These are phyloP conservation scores for Drosophila sturtevanti DNA, from an alignment of 1,140 invertebrate species.

Conservation along the genomic window DNA sequence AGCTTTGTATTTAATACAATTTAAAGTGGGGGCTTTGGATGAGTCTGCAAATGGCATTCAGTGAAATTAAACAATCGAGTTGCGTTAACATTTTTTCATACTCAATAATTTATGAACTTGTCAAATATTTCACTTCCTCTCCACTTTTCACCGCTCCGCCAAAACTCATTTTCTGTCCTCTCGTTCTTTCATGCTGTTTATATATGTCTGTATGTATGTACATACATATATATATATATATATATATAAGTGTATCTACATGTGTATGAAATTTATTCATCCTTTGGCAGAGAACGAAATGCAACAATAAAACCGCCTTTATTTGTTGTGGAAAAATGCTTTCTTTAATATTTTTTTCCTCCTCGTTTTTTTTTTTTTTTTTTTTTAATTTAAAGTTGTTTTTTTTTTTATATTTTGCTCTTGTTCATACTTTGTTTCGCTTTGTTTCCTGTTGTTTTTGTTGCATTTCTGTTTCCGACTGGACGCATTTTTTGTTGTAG, in stretches of 20 bases:
- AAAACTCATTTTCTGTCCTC: not conserved
- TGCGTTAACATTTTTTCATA: conserved; percentile 12
- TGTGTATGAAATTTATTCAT: conserved; percentile 41
- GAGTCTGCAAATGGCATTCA: conserved; percentile 24
- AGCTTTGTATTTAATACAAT: conserved; percentile 48
- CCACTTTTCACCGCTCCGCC: conserved; percentile 1
- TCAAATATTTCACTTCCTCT: conserved; percentile 44
- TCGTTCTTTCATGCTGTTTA: not conserved
- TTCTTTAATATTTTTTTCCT: not conserved
- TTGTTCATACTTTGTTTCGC: conserved; percentile 4
- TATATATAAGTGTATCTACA: too few species aligned
- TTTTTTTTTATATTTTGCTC: not conserved
- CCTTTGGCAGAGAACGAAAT: conserved; percentile 29
- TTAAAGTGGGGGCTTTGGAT: conserved; percentile 23
- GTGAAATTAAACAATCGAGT: conserved; percentile 30
- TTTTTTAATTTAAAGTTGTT: not conserved
- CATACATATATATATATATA: too few species aligned
- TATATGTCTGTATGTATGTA: too few species aligned
- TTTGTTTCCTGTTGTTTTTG: not conserved
- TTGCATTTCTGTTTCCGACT: conserved; percentile 12
- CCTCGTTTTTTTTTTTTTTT: not conserved
- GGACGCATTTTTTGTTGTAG: not conserved
- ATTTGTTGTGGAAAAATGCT: conserved; percentile 18
- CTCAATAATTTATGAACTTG: conserved; percentile 56
- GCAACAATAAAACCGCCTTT: conserved; percentile 32